A percentile compares a stretch with the other conserved stretches of the same genome.
These are phyloP conservation scores for Tribolium freemani DNA, from an alignment of 2,888 invertebrate genomes.

Conservation along the genomic window DNA sequence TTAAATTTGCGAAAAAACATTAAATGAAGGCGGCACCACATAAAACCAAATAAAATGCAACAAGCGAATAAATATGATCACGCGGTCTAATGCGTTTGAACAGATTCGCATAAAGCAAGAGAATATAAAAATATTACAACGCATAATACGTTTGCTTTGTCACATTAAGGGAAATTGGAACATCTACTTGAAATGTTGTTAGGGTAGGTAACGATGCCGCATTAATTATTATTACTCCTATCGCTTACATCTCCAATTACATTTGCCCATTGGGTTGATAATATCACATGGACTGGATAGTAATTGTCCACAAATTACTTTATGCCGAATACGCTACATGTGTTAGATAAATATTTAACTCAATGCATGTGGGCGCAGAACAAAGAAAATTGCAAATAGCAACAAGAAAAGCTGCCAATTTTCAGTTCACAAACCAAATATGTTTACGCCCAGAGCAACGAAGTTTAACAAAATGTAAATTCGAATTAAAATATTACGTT, in stretches of 20 bases:
- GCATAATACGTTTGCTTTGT: conserved; percentile 35
- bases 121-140: conserved; percentile 35
- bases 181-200: conserved; percentile 35
- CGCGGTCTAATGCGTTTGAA: conserved; percentile 34
- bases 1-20: conserved; percentile 15
- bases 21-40: conserved; percentile 9
- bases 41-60: conserved; percentile 41
- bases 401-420: too few species aligned
- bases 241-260: conserved; percentile 48
- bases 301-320: conserved; percentile 34
- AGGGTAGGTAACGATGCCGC: conserved; percentile 29
- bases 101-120: conserved; percentile 30
- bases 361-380: neutral
- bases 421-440: too few species aligned
- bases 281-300: conserved; percentile 22
- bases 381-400: too few species aligned
- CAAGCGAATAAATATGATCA: conserved; percentile 41
- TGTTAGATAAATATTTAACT: neutral
- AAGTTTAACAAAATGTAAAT: too few species aligned
- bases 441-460: too few species aligned
- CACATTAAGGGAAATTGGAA: conserved; percentile 26
- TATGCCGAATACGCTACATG: neutral
- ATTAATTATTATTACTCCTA: conserved; percentile 37
- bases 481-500: too few species aligned
- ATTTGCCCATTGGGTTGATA: conserved; percentile 45